Evolutionary conservation across 2,888 invertebrate species (phyloP).

Genomic region (Caenorhabditis parvicauda): DNA sequence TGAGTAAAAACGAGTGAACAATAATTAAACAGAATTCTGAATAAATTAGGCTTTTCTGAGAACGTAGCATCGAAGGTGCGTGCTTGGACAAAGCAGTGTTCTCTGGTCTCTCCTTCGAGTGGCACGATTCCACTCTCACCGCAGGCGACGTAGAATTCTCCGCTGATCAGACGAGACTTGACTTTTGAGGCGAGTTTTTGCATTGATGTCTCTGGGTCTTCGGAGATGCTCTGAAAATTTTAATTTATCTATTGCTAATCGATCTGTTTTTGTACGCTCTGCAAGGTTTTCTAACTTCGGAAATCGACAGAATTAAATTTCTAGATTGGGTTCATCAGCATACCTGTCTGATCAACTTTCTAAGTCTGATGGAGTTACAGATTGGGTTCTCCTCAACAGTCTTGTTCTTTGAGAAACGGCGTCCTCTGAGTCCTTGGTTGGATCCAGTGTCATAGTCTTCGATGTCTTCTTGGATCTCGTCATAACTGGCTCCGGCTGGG

Average conservation of each 20-base stretch:
- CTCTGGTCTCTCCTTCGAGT: slow-evolving; percentile 30
- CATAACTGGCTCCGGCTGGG: slow-evolving; percentile 35
- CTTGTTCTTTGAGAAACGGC: slow-evolving; percentile 32
- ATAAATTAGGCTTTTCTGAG: slow-evolving; percentile 34
- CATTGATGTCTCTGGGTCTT: slow-evolving; percentile 35
- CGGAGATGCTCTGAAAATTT: slow-evolving; percentile 24
- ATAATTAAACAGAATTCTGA: not conserved
- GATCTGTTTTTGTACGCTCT: not conserved
- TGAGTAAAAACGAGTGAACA: too few species aligned
- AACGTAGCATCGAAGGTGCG: slow-evolving; percentile 34
- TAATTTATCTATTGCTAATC: not conserved
- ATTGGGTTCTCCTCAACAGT: slow-evolving; percentile 17
- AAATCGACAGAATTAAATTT: too few species aligned
- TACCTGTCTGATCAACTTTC: slow-evolving; percentile 38
- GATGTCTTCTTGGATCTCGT: slow-evolving; percentile 29
- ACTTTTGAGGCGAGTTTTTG: slow-evolving; percentile 29
- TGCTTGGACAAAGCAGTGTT: slow-evolving; percentile 36
- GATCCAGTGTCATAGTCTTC: slow-evolving; percentile 33
- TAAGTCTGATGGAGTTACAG: slow-evolving; percentile 31
- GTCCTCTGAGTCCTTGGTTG: slow-evolving; percentile 28
- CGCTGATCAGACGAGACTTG: slow-evolving; percentile 31
- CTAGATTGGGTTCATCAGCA: too few species aligned
- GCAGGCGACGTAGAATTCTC: slow-evolving; percentile 42
- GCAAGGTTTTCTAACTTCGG: not conserved
- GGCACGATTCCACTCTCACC: slow-evolving; percentile 36